A percentile compares a stretch with the other conserved stretches of the same genome.
These are phyloP conservation scores for Lytechinus pictus DNA, from an alignment of 35 echinoderm and acorn worm species.

Conservation along the genomic window DNA sequence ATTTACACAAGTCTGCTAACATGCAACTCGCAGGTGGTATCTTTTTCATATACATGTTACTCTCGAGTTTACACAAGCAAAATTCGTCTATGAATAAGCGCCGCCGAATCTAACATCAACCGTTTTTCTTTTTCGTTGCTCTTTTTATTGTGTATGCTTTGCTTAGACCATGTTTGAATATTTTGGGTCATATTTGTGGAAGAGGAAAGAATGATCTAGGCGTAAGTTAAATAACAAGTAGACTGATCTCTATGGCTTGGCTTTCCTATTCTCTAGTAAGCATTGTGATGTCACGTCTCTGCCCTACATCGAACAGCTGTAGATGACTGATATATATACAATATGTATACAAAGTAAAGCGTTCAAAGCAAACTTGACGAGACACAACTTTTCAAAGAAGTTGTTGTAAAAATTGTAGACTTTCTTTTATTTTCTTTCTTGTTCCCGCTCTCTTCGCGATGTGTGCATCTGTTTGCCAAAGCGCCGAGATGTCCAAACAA, in stretches of 20 bases:
- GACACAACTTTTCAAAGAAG: slow-evolving; percentile 43
- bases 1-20: slow-evolving; percentile 45
- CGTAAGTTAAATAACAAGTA: background rate
- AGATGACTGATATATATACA: background rate
- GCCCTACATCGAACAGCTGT: slow-evolving; percentile 28
- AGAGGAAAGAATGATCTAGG: background rate
- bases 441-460: background rate
- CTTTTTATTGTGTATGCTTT: background rate
- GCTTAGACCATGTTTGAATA: slow-evolving; percentile 4
- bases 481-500: background rate
- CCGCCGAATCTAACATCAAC: slow-evolving; percentile 39
- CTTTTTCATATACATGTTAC: slow-evolving; percentile 27
- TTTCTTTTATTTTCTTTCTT: slow-evolving; percentile 26
- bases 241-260: background rate
- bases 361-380: slow-evolving; percentile 18
- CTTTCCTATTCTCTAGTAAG: background rate
- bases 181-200: background rate
- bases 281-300: slow-evolving; percentile 14
- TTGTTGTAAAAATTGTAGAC: slow-evolving; percentile 25
- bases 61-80: background rate
- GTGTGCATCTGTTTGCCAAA: slow-evolving; percentile 5
- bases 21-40: slow-evolving; percentile 32
- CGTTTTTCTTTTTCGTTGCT: slow-evolving; percentile 31
- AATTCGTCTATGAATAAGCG: slow-evolving; percentile 8
- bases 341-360: slow-evolving; percentile 17